A percentile compares a stretch with the other conserved stretches of the same genome.
Evolutionary conservation across 2,797 vertebrate genomes (phyloP).

Genomic region (Mallotus villosus): DNA sequence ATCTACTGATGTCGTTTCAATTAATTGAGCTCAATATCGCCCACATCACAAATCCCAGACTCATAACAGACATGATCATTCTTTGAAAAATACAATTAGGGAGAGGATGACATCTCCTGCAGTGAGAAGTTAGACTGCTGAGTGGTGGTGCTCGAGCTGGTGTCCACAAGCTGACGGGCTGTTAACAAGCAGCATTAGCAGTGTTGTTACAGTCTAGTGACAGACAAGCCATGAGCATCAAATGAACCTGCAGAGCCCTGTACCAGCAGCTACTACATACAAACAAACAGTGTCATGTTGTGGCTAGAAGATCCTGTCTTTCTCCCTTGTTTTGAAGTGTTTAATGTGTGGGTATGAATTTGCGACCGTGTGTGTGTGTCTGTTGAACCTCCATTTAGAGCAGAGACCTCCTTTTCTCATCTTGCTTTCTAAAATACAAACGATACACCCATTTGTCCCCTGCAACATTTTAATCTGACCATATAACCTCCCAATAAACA

Average conservation of each 20-base stretch:
- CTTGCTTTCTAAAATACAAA: background rate
- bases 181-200: background rate
- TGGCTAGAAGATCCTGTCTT: background rate
- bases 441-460: background rate
- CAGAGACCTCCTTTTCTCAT: background rate
- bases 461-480: background rate
- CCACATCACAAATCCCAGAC: slow-evolving; percentile 11
- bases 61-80: slow-evolving; percentile 16
- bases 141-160: background rate
- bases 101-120: slow-evolving; percentile 2
- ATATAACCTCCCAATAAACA: background rate
- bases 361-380: background rate
- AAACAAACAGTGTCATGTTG: background rate
- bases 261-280: background rate
- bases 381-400: too few relatives aligned
- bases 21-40: slow-evolving; percentile 4
- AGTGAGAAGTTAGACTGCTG: background rate
- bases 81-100: slow-evolving; percentile 21
- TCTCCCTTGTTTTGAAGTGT: background rate
- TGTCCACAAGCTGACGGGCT: background rate
- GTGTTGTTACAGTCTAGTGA: background rate
- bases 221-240: background rate
- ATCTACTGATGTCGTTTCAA: background rate
- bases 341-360: background rate
- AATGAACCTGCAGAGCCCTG: background rate